Evolutionary conservation across 2,113 vertebrate species (phyloP).

Genomic region (Rhineura floridana): DNA sequence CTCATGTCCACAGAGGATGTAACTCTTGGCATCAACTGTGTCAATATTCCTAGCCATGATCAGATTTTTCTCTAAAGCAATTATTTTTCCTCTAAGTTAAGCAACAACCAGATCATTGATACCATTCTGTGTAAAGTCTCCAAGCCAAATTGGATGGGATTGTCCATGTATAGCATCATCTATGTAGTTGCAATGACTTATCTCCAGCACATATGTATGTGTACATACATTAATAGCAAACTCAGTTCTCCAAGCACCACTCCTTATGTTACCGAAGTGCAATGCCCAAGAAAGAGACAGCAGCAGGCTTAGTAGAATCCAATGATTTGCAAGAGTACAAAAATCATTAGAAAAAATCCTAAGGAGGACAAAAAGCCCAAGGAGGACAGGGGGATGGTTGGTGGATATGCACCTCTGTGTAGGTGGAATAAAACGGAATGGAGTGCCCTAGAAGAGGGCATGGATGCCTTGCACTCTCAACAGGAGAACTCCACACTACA

Average conservation of each 20-base stretch:
- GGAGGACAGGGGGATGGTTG: no score
- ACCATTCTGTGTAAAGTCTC: background rate
- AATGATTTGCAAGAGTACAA: background rate
- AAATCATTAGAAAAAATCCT: no score
- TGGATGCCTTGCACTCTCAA: background rate
- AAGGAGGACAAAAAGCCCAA: background rate
- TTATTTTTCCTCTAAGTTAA: background rate
- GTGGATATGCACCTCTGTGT: no score
- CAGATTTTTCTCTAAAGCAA: slow-evolving; percentile 23
- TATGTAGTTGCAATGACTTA: background rate
- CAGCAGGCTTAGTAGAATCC: background rate
- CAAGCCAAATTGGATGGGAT: background rate
- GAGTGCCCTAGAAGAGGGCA: background rate
- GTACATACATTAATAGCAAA: background rate
- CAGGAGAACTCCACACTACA: background rate
- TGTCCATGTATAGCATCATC: background rate
- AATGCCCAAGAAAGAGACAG: no score
- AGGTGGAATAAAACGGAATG: background rate
- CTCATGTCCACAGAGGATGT: slow-evolving; percentile 28
- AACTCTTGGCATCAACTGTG: slow-evolving; percentile 29
- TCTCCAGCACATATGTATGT: background rate
- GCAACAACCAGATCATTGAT: slow-evolving; percentile 22
- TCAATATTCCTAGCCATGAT: slow-evolving; percentile 11
- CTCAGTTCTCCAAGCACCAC: background rate
- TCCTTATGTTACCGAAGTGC: no score